Conservation (phyloP, 2,113 vertebrate genomes). For the Microtus oregoni region DNA sequence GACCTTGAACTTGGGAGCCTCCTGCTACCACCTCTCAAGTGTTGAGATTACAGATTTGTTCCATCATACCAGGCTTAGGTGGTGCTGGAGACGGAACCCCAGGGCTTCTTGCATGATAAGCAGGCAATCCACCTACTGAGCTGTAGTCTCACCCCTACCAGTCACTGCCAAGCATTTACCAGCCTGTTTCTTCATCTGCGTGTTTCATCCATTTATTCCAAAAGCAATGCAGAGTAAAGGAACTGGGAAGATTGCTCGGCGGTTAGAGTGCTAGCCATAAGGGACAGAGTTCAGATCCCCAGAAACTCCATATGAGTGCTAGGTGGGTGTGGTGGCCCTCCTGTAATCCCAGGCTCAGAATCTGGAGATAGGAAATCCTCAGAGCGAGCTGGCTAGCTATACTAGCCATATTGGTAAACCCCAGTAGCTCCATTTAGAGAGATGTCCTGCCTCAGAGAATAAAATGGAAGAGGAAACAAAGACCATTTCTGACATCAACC, state of each 20-base stretch:
- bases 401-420: background rate
- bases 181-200: background rate
- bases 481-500: background rate
- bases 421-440: background rate
- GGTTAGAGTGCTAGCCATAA: background rate
- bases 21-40: background rate
- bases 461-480: background rate
- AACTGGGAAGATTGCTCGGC: background rate
- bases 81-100: background rate
- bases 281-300: background rate
- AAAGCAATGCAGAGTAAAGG: background rate
- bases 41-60: background rate
- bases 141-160: background rate
- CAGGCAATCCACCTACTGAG: background rate
- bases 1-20: background rate
- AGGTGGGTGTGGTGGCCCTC: background rate
- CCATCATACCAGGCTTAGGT: too few relatives aligned
- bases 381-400: background rate
- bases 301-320: background rate
- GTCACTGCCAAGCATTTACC: rapidly evolving
- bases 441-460: background rate
- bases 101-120: background rate
- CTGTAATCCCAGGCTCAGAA: background rate
- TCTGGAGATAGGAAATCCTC: background rate
- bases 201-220: background rate